Base-by-base conservation (phyloP, 2,888 invertebrate genomes). In the Ochropacha duplaris region DNA sequence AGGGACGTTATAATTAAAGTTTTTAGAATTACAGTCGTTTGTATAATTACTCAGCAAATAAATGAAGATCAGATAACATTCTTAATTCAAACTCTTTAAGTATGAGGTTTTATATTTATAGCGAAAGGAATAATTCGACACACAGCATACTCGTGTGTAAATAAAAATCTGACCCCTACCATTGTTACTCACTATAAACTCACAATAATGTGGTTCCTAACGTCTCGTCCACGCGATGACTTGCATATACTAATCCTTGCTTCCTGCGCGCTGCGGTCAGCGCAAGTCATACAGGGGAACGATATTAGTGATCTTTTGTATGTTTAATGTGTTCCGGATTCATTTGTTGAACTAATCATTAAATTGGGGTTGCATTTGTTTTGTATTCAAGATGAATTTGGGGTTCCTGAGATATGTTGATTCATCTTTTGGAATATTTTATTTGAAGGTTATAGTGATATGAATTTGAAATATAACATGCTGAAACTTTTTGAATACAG, bases 241-340 rank as follows among this genome's bases (percentile, higher is more conserved):
- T 81, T 72, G 82, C 79, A 64, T 59, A 57, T 68, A 63, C 62
- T 78, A 72, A 79, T 78, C 76, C 77, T 69, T 69, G 66, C 77
- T 76, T 79, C 79, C 81, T 74, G 76, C 73, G 83, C 78, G 78
- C 81, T 74, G 76, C 73, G 83, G 82, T 80, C 82, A 81, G 64
- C 74, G 79, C 80, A 78, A 80, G 84, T 79, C 81, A 84, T 73
- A 65, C 69, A 73, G 74, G 36, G 70, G 73, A 72, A 76, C 68
- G 69, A 71, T 76, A 83, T 84, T 83, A 81, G 78, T 73, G 68
- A 74, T 60, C 77, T 75, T 77, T 82, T 81, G 72, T 76, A 65
- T 64, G 71, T 74, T 65, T 74, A 62, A 72, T 71, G 62, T 58
- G 61, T 56, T 64, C 64, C 60, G 63, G 65, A 68, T 72, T 69